phyloP scores from a whole-genome alignment of 2,888 invertebrate species.

The Drosophila phalerata region DNA sequence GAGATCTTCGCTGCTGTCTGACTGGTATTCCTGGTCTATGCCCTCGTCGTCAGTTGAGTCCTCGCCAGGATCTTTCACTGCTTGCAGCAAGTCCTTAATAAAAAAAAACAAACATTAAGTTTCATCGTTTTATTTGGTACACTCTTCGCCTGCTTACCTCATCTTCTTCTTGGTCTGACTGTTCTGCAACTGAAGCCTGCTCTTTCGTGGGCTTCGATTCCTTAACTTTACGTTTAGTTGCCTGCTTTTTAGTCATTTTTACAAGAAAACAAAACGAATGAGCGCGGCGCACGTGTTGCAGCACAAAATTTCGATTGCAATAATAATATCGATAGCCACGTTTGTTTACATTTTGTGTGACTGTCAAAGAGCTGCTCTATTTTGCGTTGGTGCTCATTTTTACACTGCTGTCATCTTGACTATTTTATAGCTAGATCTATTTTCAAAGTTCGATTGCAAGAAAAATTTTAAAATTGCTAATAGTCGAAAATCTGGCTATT shows the following conservation, averaged over 20 bases:
- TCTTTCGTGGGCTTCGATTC: conserved; percentile 50
- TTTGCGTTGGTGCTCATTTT: conserved; percentile 2
- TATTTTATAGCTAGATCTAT: too few species aligned
- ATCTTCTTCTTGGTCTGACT: conserved; percentile 63
- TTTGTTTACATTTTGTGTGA: conserved; percentile 33
- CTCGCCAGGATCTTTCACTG: conserved; percentile 82
- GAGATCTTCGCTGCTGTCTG: conserved; percentile 83
- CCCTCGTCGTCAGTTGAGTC: conserved; percentile 86
- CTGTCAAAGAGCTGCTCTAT: conserved; percentile 10
- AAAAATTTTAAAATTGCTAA: too few species aligned
- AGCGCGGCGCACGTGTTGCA: conserved; percentile 71
- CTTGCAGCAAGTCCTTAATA: conserved; percentile 76
- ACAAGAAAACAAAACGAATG: conserved; percentile 67
- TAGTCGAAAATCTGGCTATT: too few species aligned
- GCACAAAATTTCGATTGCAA: conserved; percentile 48
- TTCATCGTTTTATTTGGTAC: neutral
- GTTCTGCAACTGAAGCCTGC: conserved; percentile 35
- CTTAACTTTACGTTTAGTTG: conserved; percentile 66
- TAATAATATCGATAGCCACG: conserved; percentile 27
- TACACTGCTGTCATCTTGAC: neutral
- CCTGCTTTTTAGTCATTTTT: conserved; percentile 66
- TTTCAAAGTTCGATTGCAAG: too few species aligned
- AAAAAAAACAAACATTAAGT: conserved; percentile 18
- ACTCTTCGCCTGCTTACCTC: conserved; percentile 50
- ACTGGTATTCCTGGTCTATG: conserved; percentile 79